Base-by-base conservation (phyloP, 2,888 invertebrate species). In the Danaus chrysippus region DNA sequence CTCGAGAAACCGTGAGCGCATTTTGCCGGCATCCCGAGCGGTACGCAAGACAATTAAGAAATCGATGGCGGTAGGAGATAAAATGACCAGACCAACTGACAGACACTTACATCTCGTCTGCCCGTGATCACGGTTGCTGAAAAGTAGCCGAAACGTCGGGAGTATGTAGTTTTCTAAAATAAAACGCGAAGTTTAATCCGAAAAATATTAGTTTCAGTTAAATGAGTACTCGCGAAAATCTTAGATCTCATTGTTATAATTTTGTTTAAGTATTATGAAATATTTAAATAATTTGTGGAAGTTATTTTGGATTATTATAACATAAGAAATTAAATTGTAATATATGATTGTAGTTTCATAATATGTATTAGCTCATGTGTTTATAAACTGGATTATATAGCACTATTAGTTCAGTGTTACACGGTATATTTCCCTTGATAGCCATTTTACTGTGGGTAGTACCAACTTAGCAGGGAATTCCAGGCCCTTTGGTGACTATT, bases 351-450 rank as follows among this genome's bases (percentile, higher is more conserved):
- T 56, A 64, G 65, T 61, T 54, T 56, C 52, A 59, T 61, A 62
- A 66, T 58, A 67, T 53, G 49, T 63, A 57, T 59, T 60, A 44
- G 54, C 62, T 65, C 66, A 72, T 66, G 62, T 71, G 67, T 72
- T 72, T 69, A 68, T 64, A 62, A 68, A 70, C 62, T 64, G 64
- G 69, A 63, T 69, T 67, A 66, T 61, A 65, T 67, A 69, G 76
- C 75, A 76, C 74, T 76, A 77, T 78, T n/a, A 72, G 78, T 81
- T 77, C 77, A 77, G 76, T 76, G 73, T 76, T 78, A 76, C 75
- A 75, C 71, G 76, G 76, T 81, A 83, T 87, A 87, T 87, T 86
- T 87, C 88, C 88, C 87, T 70, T 76, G 87, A 77, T 79, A 81
- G 79, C 78, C 82, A 86, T 87, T 85, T 82, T 81, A 83, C 80